These are phyloP conservation scores for Ammospiza maritima DNA, from an alignment of 2,797 vertebrate genomes.

Conservation along the genomic window DNA sequence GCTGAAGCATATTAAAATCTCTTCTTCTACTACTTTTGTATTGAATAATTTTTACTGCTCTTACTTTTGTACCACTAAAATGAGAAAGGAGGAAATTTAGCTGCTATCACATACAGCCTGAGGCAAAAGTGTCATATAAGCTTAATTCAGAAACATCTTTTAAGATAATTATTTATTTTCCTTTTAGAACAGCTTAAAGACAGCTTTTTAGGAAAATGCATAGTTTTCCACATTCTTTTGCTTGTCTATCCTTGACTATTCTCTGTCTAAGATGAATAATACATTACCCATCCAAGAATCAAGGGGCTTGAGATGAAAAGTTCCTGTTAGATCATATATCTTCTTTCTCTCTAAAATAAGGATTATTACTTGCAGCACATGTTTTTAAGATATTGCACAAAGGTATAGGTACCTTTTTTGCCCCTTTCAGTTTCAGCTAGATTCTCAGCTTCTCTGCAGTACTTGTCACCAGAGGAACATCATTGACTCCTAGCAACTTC, in stretches of 20 bases:
- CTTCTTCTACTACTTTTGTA: slow-evolving; percentile 21
- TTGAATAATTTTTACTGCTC: slow-evolving; percentile 2
- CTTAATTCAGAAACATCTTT: slow-evolving; percentile 21
- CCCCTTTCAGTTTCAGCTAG: not conserved
- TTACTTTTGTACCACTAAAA: slow-evolving; percentile 51
- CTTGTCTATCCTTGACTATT: not conserved
- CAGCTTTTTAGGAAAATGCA: not conserved
- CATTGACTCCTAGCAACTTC: not conserved
- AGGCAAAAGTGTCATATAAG: slow-evolving; percentile 9
- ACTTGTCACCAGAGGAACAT: not conserved
- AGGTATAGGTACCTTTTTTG: not conserved
- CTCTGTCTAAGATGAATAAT: not conserved
- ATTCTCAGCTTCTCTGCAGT: not conserved
- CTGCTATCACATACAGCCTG: not conserved
- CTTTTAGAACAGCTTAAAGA: not conserved
- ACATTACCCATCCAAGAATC: not conserved
- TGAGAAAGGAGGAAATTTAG: slow-evolving; percentile 41
- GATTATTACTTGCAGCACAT: not conserved
- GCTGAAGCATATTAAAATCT: slow-evolving; percentile 47
- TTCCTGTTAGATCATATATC: not conserved
- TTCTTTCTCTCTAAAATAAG: not conserved
- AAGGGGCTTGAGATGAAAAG: not conserved
- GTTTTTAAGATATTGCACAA: not conserved
- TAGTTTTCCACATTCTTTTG: not conserved
- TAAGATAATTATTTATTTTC: slow-evolving; percentile 35